These are phyloP conservation scores for Alethe diademata DNA, from an alignment of 2,113 vertebrate genomes.

Conservation along the genomic window DNA sequence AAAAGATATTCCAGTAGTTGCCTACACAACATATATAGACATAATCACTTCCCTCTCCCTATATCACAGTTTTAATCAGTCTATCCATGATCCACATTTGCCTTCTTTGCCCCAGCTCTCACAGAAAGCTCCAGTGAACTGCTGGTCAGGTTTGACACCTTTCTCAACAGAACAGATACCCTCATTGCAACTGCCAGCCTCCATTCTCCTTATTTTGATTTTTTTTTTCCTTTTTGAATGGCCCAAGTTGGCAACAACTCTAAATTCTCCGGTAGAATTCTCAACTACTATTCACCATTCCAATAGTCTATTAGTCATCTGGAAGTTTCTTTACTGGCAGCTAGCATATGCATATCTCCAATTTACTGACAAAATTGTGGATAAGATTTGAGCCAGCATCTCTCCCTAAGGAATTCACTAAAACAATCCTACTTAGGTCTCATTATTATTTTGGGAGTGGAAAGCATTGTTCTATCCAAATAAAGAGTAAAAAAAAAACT, in stretches of 20 bases:
- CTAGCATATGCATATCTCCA: background rate
- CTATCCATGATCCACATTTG: background rate
- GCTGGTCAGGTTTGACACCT: background rate
- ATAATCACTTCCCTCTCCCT: background rate
- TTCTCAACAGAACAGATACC: background rate
- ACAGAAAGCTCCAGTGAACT: background rate
- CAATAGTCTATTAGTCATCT: background rate
- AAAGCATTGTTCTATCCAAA: background rate
- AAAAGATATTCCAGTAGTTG: background rate
- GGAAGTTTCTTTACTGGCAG: background rate
- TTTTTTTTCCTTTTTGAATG: background rate
- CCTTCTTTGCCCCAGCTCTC: background rate
- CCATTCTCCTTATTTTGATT: background rate
- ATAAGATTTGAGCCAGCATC: background rate
- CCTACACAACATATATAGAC: background rate
- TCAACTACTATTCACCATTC: background rate
- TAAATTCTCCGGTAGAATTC: background rate
- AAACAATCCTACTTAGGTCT: background rate
- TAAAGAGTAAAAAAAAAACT: background rate
- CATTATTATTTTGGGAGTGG: background rate
- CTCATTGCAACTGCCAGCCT: background rate
- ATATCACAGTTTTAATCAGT: background rate
- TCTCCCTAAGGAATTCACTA: background rate
- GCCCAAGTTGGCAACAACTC: background rate
- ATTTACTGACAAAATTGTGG: background rate